phyloP scores from a whole-genome alignment of 1,140 invertebrate species.

The Drosophila virilis region DNA sequence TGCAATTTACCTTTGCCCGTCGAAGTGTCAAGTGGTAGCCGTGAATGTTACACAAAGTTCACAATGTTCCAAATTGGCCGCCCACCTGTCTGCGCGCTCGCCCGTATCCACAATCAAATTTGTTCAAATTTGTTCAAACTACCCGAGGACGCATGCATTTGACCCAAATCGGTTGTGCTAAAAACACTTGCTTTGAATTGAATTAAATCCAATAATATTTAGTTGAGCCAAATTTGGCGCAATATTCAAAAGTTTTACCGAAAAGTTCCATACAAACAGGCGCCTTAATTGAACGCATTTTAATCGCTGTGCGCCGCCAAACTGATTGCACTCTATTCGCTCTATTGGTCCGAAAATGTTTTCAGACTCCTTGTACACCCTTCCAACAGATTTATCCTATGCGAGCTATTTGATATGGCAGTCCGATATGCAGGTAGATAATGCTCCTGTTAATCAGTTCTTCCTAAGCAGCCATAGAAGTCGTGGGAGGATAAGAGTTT shows the following conservation, averaged over 20 bases:
- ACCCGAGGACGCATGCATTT: conserved; percentile 30
- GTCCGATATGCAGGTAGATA: no score
- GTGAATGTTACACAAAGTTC: conserved; percentile 15
- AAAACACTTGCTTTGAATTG: conserved; percentile 60
- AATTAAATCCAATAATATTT: conserved; percentile 70
- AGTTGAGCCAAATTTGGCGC: conserved; percentile 25
- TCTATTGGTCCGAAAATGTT: conserved; percentile 47
- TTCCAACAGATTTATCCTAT: no score
- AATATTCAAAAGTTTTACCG: conserved; percentile 34
- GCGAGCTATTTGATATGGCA: no score
- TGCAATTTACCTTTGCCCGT: conserved; percentile 45
- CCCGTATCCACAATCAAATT: conserved; percentile 26
- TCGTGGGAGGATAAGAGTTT: no score
- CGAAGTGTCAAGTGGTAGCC: conserved; percentile 10
- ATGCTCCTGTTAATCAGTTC: no score
- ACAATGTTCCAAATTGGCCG: conserved; percentile 20
- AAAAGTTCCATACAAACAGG: not conserved
- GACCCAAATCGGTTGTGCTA: conserved; percentile 49
- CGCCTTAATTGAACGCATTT: conserved; percentile 64
- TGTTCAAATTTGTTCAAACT: conserved; percentile 27
- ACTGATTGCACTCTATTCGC: conserved; percentile 1
- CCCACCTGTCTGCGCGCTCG: conserved; percentile 34
- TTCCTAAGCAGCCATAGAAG: no score
- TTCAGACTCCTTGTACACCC: conserved; percentile 16
- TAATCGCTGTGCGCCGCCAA: conserved; percentile 49